Evolutionary conservation across 2,113 vertebrate species (phyloP).

Genomic region (Apistogramma diplotaenia): DNA sequence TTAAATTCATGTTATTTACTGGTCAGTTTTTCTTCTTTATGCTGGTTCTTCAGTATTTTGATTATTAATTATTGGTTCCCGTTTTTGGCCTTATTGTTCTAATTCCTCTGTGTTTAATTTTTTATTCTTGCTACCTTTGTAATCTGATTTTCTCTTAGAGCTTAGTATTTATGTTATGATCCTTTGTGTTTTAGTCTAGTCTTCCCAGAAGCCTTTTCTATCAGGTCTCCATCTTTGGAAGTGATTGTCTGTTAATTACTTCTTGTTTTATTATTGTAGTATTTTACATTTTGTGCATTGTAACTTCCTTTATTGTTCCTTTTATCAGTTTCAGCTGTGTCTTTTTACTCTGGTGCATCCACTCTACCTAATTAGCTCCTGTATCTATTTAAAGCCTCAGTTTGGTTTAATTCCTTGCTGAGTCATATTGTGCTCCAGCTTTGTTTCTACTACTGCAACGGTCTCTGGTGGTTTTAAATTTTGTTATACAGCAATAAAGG

Average conservation of each 20-base stretch:
- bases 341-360: not conserved
- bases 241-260: not conserved
- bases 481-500: not conserved
- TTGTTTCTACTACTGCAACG: too few species aligned
- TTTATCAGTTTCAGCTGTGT: not conserved
- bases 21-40: not conserved
- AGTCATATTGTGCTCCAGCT: not conserved
- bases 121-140: not conserved
- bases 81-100: not conserved
- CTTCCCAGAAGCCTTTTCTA: not conserved
- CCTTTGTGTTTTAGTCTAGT: not conserved
- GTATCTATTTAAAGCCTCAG: not conserved
- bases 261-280: not conserved
- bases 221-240: not conserved
- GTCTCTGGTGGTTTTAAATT: too few species aligned
- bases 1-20: not conserved
- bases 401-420: not conserved
- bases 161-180: not conserved
- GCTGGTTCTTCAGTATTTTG: not conserved
- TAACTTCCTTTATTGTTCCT: too few species aligned
- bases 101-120: not conserved
- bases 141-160: not conserved
- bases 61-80: not conserved
- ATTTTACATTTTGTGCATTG: not conserved
- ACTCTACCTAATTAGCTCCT: not conserved